Evolutionary conservation across 2,888 invertebrate genomes (phyloP).

Genomic region (Quadriops clusia): DNA sequence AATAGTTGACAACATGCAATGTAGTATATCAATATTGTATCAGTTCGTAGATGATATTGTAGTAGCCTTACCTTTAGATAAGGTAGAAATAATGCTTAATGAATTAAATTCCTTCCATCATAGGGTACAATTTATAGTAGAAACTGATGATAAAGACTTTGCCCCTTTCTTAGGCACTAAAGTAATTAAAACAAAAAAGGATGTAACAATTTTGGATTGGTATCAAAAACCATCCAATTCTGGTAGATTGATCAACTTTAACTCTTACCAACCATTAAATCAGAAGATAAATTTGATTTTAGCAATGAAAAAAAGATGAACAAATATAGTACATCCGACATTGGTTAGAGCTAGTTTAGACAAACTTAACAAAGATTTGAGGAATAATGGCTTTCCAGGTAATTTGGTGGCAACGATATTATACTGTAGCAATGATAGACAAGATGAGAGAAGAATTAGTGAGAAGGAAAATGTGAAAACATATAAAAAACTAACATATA

Average conservation of each 20-base stretch:
- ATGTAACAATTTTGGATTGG: slow-evolving; percentile 2
- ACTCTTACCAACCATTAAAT: slow-evolving; percentile 3
- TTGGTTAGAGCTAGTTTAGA: too few relatives aligned
- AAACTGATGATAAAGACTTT: slow-evolving; percentile 2
- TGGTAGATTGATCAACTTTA: slow-evolving; percentile 3
- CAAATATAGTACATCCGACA: too few relatives aligned
- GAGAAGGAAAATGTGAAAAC: too few relatives aligned
- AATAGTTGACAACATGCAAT: background rate
- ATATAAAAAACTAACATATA: too few relatives aligned
- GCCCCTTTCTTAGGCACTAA: slow-evolving; percentile 3
- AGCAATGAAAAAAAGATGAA: too few relatives aligned
- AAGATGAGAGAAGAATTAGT: too few relatives aligned
- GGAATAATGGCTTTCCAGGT: too few relatives aligned
- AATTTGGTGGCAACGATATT: too few relatives aligned
- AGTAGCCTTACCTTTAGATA: background rate
- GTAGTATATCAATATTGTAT: slow-evolving; percentile 2
- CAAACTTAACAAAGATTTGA: too few relatives aligned
- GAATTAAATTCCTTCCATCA: slow-evolving; percentile 1
- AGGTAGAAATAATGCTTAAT: background rate
- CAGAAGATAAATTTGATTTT: slow-evolving; percentile 8
- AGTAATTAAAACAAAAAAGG: slow-evolving; percentile 1
- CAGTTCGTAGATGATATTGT: slow-evolving; percentile 6
- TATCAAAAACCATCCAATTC: slow-evolving; percentile 4
- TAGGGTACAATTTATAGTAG: slow-evolving; percentile 1
- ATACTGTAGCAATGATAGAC: too few relatives aligned